Base-by-base conservation (phyloP, 2,888 invertebrate species). In the Hypena proboscidalis region DNA sequence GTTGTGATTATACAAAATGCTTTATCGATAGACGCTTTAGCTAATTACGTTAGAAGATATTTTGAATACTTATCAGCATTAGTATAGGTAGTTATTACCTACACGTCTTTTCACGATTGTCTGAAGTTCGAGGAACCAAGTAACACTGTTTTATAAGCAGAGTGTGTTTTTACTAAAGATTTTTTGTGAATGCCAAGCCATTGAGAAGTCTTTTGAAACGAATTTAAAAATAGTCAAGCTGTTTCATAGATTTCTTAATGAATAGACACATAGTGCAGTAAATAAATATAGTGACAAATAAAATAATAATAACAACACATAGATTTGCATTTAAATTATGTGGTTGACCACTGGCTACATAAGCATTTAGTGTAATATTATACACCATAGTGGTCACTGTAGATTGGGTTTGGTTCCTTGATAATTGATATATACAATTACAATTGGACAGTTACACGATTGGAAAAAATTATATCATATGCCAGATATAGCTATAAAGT, bases 1-100 rank as follows among this genome's bases (percentile, higher is more conserved):
- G 84, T 85, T 89, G 88, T 88, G 88, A 87, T 88, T 87, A 85
- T 85, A 87, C 83, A 83, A 83, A 72, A 88, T 88, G 87, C 88
- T 90, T 90, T 88, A 89, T 86, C 74, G 75, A 84, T 82, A 87
- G 83, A 84, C 84, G 89, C 89, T 87, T 88, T 87, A 88, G 87
- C 74, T 77, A 78, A 78, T 49, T 84, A 85, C 74, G 69, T 84
- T 87, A 87, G 84, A 77, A 36, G 70, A 83, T 85, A 85, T 84
- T 85, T 87, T 86, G 77, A 83, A 82, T 83, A 84, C 79, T 80
- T 82, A 83, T 80, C 80, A 82, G 68, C 69, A 71, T 80, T 77
- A 77, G 64, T 67, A 65, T 83, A 80, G 74, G 64, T 63, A 67
- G 58, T 64, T 70, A 75, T 54, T 65, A 57, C 51, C 58, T 56